Evolutionary conservation across 2,888 invertebrate species (phyloP).

Genomic region (Papilio protenor): DNA sequence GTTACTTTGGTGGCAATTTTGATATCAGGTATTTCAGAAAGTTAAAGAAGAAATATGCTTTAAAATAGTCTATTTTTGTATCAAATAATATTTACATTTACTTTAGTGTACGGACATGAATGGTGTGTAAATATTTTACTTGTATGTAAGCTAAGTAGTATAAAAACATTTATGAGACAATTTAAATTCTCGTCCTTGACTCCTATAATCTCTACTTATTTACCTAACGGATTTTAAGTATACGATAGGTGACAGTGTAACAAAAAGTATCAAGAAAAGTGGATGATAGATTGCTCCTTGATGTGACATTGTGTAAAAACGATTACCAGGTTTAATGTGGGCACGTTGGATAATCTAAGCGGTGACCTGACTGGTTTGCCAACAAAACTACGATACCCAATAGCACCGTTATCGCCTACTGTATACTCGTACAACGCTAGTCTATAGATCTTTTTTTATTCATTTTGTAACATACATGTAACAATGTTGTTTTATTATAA

Average conservation of each 20-base stretch:
- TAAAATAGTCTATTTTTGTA: too few relatives aligned
- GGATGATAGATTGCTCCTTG: slow-evolving; percentile 39
- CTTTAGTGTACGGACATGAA: too few relatives aligned
- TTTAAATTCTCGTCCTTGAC: slow-evolving; percentile 18
- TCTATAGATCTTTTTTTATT: slow-evolving; percentile 35
- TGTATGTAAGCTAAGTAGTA: not conserved
- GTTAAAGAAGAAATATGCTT: too few relatives aligned
- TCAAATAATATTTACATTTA: too few relatives aligned
- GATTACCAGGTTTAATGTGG: slow-evolving; percentile 29
- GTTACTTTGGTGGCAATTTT: too few relatives aligned
- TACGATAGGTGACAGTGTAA: slow-evolving; percentile 14
- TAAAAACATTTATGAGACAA: not conserved
- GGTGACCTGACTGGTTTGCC: slow-evolving; percentile 39
- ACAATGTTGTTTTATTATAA: not conserved
- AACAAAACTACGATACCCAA: slow-evolving; percentile 55
- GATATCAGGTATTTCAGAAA: too few relatives aligned
- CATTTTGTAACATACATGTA: slow-evolving; percentile 13
- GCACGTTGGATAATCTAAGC: slow-evolving; percentile 33
- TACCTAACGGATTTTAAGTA: slow-evolving; percentile 21
- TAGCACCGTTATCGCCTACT: slow-evolving; percentile 69
- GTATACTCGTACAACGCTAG: slow-evolving; percentile 63
- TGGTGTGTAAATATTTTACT: not conserved
- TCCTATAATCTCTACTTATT: not conserved
- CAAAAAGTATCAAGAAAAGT: slow-evolving; percentile 35
- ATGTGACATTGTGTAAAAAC: slow-evolving; percentile 38